Evolutionary conservation across 1,140 invertebrate species (phyloP).

Genomic region (Ladona fulva): DNA sequence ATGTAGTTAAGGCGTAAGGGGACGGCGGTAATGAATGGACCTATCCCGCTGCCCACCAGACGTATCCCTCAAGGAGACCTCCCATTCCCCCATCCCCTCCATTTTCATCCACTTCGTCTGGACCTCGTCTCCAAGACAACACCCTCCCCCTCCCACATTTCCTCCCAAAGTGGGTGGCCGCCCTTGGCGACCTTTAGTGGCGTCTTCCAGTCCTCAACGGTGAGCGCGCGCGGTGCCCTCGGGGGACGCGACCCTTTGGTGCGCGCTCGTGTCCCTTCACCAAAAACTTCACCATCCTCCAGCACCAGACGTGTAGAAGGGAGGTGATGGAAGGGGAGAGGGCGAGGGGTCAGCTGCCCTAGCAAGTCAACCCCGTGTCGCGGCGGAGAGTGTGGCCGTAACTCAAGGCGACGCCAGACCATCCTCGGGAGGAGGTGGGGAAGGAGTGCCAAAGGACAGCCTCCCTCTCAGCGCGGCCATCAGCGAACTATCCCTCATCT

Average conservation of each 20-base stretch:
- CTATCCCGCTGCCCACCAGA: neutral
- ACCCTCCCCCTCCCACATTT: neutral
- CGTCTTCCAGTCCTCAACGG: no score
- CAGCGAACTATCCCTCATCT: neutral
- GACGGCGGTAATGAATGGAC: neutral
- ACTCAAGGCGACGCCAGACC: neutral
- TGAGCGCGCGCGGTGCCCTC: no score
- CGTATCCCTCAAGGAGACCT: neutral
- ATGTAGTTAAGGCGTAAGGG: neutral
- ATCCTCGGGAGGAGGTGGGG: no score
- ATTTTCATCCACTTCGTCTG: neutral
- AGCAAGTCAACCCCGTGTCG: constrained; percentile 1
- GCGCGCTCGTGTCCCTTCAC: no score
- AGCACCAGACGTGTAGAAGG: neutral
- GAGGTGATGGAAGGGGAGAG: neutral
- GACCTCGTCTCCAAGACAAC: neutral
- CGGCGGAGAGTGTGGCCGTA: neutral
- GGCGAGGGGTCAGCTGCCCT: constrained; percentile 3
- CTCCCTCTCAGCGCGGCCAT: neutral
- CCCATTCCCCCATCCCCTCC: neutral
- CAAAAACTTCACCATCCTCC: no score
- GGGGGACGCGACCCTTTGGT: no score
- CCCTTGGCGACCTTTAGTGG: no score
- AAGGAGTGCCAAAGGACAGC: no score
- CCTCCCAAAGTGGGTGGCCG: neutral